Evolutionary conservation across 2,888 invertebrate species (phyloP).

Genomic region (Diplazon laetatorius): DNA sequence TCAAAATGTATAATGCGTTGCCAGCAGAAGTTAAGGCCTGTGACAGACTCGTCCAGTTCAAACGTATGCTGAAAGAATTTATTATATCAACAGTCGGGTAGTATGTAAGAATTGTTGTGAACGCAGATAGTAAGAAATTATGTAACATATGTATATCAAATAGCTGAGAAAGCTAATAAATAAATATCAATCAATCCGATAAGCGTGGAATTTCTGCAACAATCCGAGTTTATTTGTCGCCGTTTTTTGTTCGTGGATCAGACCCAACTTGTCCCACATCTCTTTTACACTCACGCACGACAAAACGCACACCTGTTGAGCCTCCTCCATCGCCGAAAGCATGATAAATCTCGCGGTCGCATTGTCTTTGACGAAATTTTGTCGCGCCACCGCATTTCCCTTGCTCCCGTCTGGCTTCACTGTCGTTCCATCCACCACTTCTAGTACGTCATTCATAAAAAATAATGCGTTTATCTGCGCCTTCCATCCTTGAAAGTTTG

Average conservation of each 20-base stretch:
- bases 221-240: slow-evolving; percentile 59
- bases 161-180: too few species aligned
- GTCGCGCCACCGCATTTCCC: neutral
- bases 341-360: slow-evolving; percentile 59
- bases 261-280: slow-evolving; percentile 63
- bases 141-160: too few species aligned
- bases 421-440: neutral
- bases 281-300: slow-evolving; percentile 54
- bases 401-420: neutral
- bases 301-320: slow-evolving; percentile 54
- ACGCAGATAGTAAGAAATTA: too few species aligned
- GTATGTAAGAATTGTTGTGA: too few species aligned
- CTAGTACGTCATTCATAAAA: neutral
- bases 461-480: neutral
- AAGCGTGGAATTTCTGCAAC: slow-evolving; percentile 61
- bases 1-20: too few species aligned
- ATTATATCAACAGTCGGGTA: too few species aligned
- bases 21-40: too few species aligned
- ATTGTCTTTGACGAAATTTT: slow-evolving; percentile 39
- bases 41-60: too few species aligned
- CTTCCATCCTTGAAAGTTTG: neutral
- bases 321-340: slow-evolving; percentile 53
- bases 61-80: too few species aligned
- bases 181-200: too few species aligned
- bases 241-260: slow-evolving; percentile 65